These are phyloP conservation scores for Tetragonula carbonaria DNA, from an alignment of 2,888 invertebrate species.

Conservation along the genomic window DNA sequence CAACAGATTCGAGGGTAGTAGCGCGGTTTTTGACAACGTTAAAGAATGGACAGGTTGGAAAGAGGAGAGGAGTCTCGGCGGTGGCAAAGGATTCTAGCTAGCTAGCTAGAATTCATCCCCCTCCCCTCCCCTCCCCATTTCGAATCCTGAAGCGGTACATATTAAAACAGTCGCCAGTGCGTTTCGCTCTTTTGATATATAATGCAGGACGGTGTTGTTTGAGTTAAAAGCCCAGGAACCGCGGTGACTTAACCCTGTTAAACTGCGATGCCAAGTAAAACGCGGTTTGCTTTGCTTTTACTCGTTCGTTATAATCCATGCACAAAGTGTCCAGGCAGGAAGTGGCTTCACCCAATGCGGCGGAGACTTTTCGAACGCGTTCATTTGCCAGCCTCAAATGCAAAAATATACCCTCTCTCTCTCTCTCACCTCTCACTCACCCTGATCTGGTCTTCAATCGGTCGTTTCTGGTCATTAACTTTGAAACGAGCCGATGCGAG, in stretches of 20 bases:
- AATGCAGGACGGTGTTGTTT: constrained; percentile 83
- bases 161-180: constrained; percentile 81
- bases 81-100: constrained; percentile 19
- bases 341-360: constrained; percentile 54
- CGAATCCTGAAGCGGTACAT: constrained; percentile 78
- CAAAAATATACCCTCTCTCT: constrained; percentile 11
- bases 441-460: constrained; percentile 33
- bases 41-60: constrained; percentile 40
- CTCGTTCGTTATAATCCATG: constrained; percentile 81
- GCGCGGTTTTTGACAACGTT: constrained; percentile 68
- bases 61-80: constrained; percentile 1
- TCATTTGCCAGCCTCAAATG: constrained; percentile 53
- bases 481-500: neutral
- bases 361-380: constrained; percentile 55
- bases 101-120: neutral
- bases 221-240: constrained; percentile 83
- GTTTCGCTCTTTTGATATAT: constrained; percentile 83
- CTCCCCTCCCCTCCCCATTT: constrained; percentile 1
- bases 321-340: constrained; percentile 78
- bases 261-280: constrained; percentile 83
- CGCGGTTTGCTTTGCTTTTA: constrained; percentile 83
- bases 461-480: constrained; percentile 42
- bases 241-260: constrained; percentile 83
- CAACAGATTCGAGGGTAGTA: constrained; percentile 30
- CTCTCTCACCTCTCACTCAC: no score